These are phyloP conservation scores for Phalacrocorax carbo DNA, from an alignment of 2,113 vertebrate genomes.

Conservation along the genomic window DNA sequence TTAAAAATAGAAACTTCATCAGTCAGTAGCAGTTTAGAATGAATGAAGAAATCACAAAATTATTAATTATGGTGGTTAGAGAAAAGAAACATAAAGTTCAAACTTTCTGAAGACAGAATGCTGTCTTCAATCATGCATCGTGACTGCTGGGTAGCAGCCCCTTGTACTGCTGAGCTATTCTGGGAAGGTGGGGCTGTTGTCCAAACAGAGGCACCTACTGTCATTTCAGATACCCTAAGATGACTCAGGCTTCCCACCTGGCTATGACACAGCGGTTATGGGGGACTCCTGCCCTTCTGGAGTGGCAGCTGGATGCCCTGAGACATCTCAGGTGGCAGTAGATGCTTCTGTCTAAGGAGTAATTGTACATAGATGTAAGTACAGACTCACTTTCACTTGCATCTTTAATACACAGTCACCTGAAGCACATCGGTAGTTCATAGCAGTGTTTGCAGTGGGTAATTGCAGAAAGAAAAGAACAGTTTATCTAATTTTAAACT, in stretches of 20 bases:
- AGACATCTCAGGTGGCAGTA: neutral
- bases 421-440: neutral
- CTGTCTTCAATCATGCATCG: neutral
- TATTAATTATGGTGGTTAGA: conserved; percentile 25
- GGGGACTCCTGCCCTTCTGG: neutral
- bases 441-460: neutral
- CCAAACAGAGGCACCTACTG: neutral
- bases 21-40: conserved; percentile 23
- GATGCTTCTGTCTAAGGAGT: neutral
- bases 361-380: neutral
- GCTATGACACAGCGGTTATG: neutral
- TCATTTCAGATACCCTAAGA: neutral
- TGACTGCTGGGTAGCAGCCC: neutral
- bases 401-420: neutral
- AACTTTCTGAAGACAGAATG: neutral
- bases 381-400: neutral
- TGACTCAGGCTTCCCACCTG: neutral
- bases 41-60: conserved; percentile 21
- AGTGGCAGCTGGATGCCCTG: neutral
- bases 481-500: neutral
- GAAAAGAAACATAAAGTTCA: conserved; percentile 1
- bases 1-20: conserved; percentile 51
- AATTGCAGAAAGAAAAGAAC: neutral
- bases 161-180: neutral
- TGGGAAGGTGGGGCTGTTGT: neutral